Evolutionary conservation across 2,797 vertebrate genomes (phyloP).

Genomic region (Channallabes apus): DNA sequence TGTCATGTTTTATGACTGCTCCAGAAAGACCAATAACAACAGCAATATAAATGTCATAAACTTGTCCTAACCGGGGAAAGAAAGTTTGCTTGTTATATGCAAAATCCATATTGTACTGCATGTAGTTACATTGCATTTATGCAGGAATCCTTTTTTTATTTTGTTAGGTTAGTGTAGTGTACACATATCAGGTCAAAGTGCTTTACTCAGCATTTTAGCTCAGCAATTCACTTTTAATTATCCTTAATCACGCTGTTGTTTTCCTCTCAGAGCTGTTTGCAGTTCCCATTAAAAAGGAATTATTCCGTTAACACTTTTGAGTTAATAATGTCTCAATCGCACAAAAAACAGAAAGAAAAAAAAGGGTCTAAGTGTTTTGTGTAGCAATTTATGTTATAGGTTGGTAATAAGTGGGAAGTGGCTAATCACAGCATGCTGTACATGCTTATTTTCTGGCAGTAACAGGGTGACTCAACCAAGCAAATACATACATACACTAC

Average conservation of each 20-base stretch:
- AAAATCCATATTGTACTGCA: background rate
- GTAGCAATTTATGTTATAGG: background rate
- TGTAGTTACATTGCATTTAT: background rate
- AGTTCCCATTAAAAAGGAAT: constrained; percentile 4
- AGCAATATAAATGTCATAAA: background rate
- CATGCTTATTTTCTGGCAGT: background rate
- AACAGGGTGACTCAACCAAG: background rate
- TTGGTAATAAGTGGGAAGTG: background rate
- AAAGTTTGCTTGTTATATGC: background rate
- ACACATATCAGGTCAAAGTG: background rate
- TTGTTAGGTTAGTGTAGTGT: background rate
- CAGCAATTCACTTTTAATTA: constrained; percentile 38
- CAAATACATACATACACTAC: background rate
- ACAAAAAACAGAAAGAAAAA: background rate
- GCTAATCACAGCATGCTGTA: background rate
- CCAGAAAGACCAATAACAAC: background rate
- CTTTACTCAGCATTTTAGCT: constrained; percentile 28
- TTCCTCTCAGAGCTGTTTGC: constrained; percentile 5
- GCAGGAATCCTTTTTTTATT: background rate
- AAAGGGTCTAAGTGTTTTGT: background rate
- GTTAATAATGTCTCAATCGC: background rate
- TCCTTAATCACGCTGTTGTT: constrained; percentile 10
- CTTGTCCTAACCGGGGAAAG: background rate
- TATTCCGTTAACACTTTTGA: constrained; percentile 19
- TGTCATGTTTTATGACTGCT: constrained; percentile 28